Percentiles rank a stretch among this genome's conserved stretches.
Evolutionary conservation across 2,888 invertebrate species (phyloP).

Genomic region (Thera britannica): DNA sequence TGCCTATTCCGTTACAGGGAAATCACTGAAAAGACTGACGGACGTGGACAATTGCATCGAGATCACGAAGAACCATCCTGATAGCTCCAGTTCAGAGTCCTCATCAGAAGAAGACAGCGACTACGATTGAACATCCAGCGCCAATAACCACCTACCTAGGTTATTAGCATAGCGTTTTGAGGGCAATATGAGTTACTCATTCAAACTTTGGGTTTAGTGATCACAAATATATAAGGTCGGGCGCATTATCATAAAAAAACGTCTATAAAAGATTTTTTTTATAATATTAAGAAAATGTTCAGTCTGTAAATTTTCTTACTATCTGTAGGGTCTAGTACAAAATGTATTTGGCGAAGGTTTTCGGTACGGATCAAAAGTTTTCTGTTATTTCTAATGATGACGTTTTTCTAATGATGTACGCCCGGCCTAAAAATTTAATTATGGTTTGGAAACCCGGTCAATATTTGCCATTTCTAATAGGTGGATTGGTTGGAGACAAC

Average conservation of each 20-base stretch:
- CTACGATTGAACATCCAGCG: slow-evolving; percentile 61
- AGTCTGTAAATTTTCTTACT: too few relatives aligned
- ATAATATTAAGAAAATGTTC: too few relatives aligned
- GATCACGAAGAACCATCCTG: slow-evolving; percentile 80
- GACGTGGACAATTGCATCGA: slow-evolving; percentile 82
- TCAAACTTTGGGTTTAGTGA: slow-evolving; percentile 4
- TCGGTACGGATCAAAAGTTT: too few relatives aligned
- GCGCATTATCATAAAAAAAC: too few relatives aligned
- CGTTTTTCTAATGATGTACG: too few relatives aligned
- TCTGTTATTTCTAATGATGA: too few relatives aligned
- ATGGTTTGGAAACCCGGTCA: not conserved
- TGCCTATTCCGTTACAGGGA: slow-evolving; percentile 55
- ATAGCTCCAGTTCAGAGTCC: slow-evolving; percentile 78
- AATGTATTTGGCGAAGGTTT: too few relatives aligned
- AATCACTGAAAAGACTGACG: slow-evolving; percentile 78
- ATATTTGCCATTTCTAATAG: not conserved
- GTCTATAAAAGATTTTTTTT: too few relatives aligned
- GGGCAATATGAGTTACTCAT: slow-evolving; percentile 14
- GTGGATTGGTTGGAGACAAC: not conserved
- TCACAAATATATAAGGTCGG: not conserved
- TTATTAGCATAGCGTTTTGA: slow-evolving; percentile 18
- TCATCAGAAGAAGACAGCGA: slow-evolving; percentile 71
- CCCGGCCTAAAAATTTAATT: too few relatives aligned
- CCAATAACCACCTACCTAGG: slow-evolving; percentile 26
- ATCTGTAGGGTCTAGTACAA: too few relatives aligned